Base-by-base conservation (phyloP, 2,888 invertebrate species). In the Hermaeophaga mercurialis region DNA sequence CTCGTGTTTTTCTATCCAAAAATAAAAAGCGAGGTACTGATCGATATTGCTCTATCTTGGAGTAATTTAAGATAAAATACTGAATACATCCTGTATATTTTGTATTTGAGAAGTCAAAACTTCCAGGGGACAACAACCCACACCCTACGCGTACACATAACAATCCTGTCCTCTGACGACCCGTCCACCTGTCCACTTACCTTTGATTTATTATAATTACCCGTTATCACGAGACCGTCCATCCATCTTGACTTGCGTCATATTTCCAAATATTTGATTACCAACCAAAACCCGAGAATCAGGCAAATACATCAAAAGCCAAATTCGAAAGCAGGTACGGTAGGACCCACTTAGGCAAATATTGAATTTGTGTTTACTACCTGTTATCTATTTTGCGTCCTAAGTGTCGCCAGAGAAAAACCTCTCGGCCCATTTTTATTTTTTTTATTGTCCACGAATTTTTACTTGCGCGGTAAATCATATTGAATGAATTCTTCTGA, bases 121-220 rank as follows among this genome's bases (percentile, higher is more conserved):
- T 9, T 28, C 28, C 28, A 56, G 12, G 50, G 45, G 45, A 53
- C 48, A 54, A 57, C 48, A 54, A 45, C 43, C 52, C 43, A 43
- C 47, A 56, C 56, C 33, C 26, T 34, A 41, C 19, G 43, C 22
- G 18, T 22, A 58, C 54, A 54, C 54, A 57, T 52, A 60, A 53
- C 54, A 34, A 44, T 49, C 54, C 38, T 54, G 39, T 11, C 50
- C 49, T 54, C 57, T 58, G 62, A 60, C 58, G 56, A 58, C 56
- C n/a, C 59, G 67, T 66, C 65, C 66, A 66, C 64, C 63, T 67
- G 68, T 62, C 68, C 67, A 66, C 65, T 67, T 65, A 64, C 64
- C 63, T 66, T 66, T 68, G 67, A 68, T 68, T 68, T 68, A 68
- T 67, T 66, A 62, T 68, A 68, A 68, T 68, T 68, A 68, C 62